Evolutionary conservation across 2,797 vertebrate species (phyloP).

Genomic region (Mastacembelus armatus): DNA sequence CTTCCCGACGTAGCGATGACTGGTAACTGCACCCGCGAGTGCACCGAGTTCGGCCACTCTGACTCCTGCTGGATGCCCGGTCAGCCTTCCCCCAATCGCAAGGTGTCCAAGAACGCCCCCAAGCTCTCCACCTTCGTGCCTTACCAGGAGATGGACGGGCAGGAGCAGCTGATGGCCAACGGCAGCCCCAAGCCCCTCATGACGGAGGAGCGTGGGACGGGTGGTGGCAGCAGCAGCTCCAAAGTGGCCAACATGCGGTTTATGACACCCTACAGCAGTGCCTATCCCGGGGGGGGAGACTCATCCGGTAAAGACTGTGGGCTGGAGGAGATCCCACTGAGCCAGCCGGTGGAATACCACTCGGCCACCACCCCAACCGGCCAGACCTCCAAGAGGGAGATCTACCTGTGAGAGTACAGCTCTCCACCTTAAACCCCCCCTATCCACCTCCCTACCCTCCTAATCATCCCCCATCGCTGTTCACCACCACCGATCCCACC

Average conservation of each 20-base stretch:
- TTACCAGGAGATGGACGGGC: constrained; percentile 98
- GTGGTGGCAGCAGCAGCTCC: constrained; percentile 80
- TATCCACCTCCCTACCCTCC: neutral
- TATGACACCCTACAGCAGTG: constrained; percentile 97
- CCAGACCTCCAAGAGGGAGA: constrained; percentile 97
- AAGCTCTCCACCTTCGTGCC: constrained; percentile 99
- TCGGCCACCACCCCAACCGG: constrained; percentile 90
- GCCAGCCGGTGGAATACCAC: constrained; percentile 94
- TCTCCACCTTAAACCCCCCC: constrained; percentile 35
- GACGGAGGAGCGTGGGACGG: constrained; percentile 88
- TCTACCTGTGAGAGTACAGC: constrained; percentile 92
- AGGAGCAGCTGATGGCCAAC: constrained; percentile 91
- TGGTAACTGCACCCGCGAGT: constrained; percentile 96
- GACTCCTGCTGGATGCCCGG: constrained; percentile 99
- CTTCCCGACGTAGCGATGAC: constrained; percentile 98
- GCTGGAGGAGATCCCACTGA: constrained; percentile 96
- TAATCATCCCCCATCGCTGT: constrained; percentile 33
- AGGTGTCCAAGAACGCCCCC: constrained; percentile 90
- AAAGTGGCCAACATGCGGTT: constrained; percentile 97
- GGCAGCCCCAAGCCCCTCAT: constrained; percentile 91
- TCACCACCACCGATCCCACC: constrained; percentile 36
- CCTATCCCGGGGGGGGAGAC: constrained; percentile 94
- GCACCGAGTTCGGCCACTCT: constrained; percentile 97
- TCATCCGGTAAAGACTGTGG: constrained; percentile 93
- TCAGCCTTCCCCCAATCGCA: constrained; percentile 93